A percentile compares a stretch with the other conserved stretches of the same genome.
phyloP scores from a whole-genome alignment of 2,113 vertebrate genomes.

The Phyllostomus discolor region DNA sequence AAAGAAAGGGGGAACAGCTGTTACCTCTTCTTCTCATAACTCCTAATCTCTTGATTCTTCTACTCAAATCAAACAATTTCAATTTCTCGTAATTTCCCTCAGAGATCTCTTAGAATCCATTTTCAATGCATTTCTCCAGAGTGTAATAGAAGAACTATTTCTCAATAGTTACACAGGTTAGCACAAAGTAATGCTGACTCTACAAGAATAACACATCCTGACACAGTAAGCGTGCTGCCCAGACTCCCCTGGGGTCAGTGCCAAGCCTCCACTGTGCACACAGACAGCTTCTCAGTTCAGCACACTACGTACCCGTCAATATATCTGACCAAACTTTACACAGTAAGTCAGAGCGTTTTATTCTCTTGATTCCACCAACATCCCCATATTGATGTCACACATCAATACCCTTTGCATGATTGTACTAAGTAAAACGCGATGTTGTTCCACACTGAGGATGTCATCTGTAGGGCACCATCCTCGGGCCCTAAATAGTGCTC shows the following conservation, averaged over 20 bases:
- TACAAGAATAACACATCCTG: not conserved
- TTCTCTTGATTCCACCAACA: not conserved
- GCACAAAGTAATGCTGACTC: conserved; percentile 12
- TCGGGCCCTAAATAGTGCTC: not conserved
- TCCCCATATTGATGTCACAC: not conserved
- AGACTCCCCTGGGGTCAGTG: not conserved
- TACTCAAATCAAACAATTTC: conserved; percentile 44
- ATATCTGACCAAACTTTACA: not conserved
- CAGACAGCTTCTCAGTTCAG: not conserved
- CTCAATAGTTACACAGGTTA: not conserved
- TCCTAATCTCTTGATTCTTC: not conserved
- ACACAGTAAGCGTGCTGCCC: not conserved
- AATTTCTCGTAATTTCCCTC: conserved; percentile 39
- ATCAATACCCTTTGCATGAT: not conserved
- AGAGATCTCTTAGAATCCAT: conserved; percentile 33
- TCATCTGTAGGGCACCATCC: not conserved
- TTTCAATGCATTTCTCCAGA: conserved; percentile 32
- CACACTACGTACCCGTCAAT: not conserved
- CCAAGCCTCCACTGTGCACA: not conserved
- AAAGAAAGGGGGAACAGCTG: conserved; percentile 6
- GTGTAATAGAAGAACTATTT: conserved; percentile 11
- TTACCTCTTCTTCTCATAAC: not conserved
- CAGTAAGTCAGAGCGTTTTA: not conserved
- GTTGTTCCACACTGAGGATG: not conserved
- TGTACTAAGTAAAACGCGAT: conserved; percentile 35